Evolutionary conservation across 2,797 vertebrate species (phyloP).

Genomic region (Parauchenoglanis ngamensis): DNA sequence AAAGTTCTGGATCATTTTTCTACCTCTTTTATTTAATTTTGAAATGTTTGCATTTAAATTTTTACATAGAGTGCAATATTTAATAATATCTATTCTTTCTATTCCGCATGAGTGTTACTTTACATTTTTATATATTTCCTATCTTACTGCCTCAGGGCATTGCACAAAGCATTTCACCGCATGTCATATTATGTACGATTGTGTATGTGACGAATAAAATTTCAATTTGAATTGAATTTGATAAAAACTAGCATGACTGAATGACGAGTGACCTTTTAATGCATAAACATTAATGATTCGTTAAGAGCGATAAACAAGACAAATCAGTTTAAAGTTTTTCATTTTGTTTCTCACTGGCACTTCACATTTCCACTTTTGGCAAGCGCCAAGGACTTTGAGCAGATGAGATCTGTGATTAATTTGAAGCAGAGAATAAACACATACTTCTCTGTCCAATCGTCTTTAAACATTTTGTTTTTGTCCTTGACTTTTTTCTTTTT

Average conservation of each 20-base stretch:
- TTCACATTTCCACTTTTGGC: neutral
- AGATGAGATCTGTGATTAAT: constrained; percentile 1
- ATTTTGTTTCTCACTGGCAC: neutral
- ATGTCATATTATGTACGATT: too few species aligned
- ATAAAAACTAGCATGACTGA: neutral
- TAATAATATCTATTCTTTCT: too few species aligned
- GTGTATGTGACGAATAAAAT: too few species aligned
- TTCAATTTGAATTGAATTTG: too few species aligned
- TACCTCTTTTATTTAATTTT: too few species aligned
- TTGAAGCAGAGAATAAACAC: neutral
- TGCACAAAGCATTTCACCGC: too few species aligned
- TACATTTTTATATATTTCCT: too few species aligned
- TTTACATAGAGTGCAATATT: too few species aligned
- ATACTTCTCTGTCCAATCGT: neutral
- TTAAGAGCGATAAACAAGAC: neutral
- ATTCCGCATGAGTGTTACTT: too few species aligned
- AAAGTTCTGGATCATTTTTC: neutral
- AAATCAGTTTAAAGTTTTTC: neutral
- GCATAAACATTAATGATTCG: neutral
- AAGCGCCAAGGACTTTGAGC: neutral
- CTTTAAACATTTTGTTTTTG: neutral
- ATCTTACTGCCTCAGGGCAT: too few species aligned
- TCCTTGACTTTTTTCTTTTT: neutral
- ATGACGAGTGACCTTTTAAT: neutral
- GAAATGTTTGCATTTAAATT: too few species aligned